Conservation (phyloP, 30 jellyfish, hydroid and myxozoan genomes). For the Aurelia aurita complex sp. Pacific region DNA sequence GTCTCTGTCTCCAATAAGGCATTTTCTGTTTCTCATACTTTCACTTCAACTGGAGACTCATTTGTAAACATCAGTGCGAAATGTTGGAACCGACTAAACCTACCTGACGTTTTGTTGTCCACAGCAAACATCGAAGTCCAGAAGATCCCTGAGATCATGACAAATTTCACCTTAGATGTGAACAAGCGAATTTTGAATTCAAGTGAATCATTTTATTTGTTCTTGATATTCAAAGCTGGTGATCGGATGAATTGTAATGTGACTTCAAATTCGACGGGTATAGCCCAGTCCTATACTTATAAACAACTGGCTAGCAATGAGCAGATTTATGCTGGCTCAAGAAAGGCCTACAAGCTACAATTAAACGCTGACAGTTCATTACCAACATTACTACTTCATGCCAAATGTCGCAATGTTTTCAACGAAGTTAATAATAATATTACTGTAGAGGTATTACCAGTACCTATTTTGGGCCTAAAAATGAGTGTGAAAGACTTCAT, state of each 20-base stretch:
- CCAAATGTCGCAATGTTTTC: constrained; percentile 15
- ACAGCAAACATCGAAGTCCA: constrained; percentile 13
- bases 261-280: constrained; percentile 28
- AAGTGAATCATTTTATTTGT: constrained; percentile 19
- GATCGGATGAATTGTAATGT: constrained; percentile 50
- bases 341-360: constrained; percentile 9
- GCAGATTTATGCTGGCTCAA: background rate
- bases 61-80: constrained; percentile 3
- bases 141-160: constrained; percentile 20
- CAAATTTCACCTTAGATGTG: constrained; percentile 26
- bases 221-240: constrained; percentile 16
- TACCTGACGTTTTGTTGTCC: constrained; percentile 11
- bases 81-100: constrained; percentile 60
- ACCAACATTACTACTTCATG: constrained; percentile 15
- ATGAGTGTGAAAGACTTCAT: background rate
- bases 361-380: constrained; percentile 2
- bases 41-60: constrained; percentile 35
- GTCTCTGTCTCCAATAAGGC: background rate
- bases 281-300: constrained; percentile 7
- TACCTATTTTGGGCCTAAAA: constrained; percentile 6
- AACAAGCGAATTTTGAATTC: constrained; percentile 16
- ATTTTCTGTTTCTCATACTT: constrained; percentile 8
- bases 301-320: constrained; percentile 8
- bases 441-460: constrained; percentile 21
- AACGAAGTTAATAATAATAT: constrained; percentile 26